These are phyloP conservation scores for Siniperca obscura DNA, from an alignment of 2,797 vertebrate species.

Conservation along the genomic window DNA sequence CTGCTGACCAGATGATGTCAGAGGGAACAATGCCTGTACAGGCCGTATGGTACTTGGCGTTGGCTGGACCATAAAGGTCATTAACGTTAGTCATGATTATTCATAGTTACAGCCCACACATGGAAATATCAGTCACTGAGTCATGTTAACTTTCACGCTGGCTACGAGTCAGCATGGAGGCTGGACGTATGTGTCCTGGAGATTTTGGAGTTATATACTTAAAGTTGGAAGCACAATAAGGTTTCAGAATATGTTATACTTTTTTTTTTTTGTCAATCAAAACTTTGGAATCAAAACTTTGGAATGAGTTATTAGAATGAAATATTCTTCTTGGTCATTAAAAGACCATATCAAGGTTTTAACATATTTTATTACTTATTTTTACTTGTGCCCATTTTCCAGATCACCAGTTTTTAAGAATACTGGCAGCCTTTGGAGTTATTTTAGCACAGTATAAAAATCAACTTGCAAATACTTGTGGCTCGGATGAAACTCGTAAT, in stretches of 20 bases:
- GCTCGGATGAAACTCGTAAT: no score
- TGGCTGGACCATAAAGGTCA: slow-evolving; percentile 72
- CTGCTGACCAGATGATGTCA: slow-evolving; percentile 58
- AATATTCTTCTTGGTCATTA: neutral
- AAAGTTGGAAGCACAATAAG: neutral
- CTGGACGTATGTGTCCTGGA: slow-evolving; percentile 24
- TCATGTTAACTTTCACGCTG: slow-evolving; percentile 67
- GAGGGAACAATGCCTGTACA: slow-evolving; percentile 52
- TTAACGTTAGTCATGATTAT: slow-evolving; percentile 75
- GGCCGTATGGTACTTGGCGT: slow-evolving; percentile 24
- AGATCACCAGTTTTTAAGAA: no score
- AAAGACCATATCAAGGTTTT: neutral
- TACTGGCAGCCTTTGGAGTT: no score
- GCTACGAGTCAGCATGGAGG: slow-evolving; percentile 41
- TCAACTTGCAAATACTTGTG: no score
- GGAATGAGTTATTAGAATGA: neutral
- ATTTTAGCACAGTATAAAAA: no score
- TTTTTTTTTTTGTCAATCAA: neutral
- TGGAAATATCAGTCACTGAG: slow-evolving; percentile 71
- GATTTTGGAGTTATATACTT: neutral
- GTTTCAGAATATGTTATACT: neutral
- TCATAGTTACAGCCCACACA: slow-evolving; percentile 71
- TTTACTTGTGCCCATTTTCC: no score
- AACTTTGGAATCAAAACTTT: neutral
- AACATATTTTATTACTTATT: no score